A percentile compares a stretch with the other conserved stretches of the same genome.
Conservation (phyloP, 2,888 invertebrate genomes). For the Lasiommata megera region DNA sequence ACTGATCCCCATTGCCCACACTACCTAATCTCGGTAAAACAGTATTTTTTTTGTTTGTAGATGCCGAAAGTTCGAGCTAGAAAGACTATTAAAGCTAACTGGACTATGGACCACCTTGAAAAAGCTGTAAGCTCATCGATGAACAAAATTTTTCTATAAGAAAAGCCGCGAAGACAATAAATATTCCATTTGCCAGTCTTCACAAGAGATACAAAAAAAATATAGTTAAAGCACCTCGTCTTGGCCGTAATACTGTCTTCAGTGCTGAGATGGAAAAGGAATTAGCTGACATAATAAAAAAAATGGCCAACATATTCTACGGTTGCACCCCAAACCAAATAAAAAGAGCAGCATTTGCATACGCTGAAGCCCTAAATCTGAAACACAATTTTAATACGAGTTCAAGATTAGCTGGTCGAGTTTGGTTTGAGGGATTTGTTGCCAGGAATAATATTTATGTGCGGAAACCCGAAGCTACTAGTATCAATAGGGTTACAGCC, state of each 20-base stretch:
- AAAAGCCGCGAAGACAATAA: constrained; percentile 26
- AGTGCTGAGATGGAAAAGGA: constrained; percentile 32
- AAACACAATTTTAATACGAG: constrained; percentile 30
- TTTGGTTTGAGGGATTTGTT: constrained; percentile 35
- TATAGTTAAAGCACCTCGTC: constrained; percentile 17
- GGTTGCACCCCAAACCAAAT: constrained; percentile 37
- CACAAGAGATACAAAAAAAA: constrained; percentile 25
- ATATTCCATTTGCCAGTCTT: constrained; percentile 32
- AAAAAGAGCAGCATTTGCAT: constrained; percentile 31
- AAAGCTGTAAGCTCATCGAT: constrained; percentile 28
- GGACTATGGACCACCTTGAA: constrained; percentile 30
- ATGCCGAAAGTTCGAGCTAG: constrained; percentile 28
- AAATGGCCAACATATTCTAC: constrained; percentile 39
- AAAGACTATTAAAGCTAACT: constrained; percentile 30
- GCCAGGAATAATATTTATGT: constrained; percentile 23
- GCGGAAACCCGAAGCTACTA: constrained; percentile 25
- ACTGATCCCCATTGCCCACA: constrained; percentile 17
- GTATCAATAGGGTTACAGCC: constrained; percentile 19
- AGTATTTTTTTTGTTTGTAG: constrained; percentile 26
- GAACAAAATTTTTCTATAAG: constrained; percentile 27
- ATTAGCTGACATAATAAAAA: constrained; percentile 10
- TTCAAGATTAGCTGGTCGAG: constrained; percentile 34
- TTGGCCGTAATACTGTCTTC: constrained; percentile 30
- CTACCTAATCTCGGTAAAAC: constrained; percentile 18
- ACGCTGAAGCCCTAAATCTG: constrained; percentile 21